Evolutionary conservation across 1,140 invertebrate genomes (phyloP).

Genomic region (Maconellicoccus hirsutus): DNA sequence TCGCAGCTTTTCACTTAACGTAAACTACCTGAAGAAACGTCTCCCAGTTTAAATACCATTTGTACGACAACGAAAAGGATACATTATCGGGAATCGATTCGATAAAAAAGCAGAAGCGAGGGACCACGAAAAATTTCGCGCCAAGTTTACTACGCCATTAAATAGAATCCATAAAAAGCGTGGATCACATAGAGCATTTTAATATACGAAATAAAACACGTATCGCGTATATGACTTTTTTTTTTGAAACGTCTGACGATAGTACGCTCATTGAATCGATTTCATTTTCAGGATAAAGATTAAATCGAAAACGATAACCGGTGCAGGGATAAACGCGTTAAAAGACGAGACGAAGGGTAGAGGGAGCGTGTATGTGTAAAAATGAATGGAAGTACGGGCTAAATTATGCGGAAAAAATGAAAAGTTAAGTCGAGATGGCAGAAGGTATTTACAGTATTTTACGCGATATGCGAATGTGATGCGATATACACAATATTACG

Average conservation of each 20-base stretch:
- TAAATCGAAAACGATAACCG: conserved; percentile 15
- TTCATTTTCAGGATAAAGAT: conserved; percentile 15
- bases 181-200: background rate
- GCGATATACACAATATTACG: background rate
- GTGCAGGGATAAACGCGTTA: background rate
- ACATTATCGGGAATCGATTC: too few relatives aligned
- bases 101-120: too few relatives aligned
- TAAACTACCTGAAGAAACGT: too few relatives aligned
- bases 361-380: background rate
- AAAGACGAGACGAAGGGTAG: background rate
- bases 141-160: background rate
- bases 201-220: background rate
- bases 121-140: background rate
- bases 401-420: conserved; percentile 23
- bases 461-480: conserved; percentile 12
- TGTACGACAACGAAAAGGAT: background rate
- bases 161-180: conserved; percentile 1
- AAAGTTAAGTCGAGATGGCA: conserved; percentile 20
- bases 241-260: background rate
- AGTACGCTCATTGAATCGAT: background rate
- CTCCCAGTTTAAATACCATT: background rate
- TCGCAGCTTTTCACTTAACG: too few relatives aligned
- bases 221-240: background rate
- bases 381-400: background rate
- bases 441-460: conserved; percentile 13